Evolutionary conservation across 1,140 invertebrate species (phyloP).

Genomic region (Telenomus remus): DNA sequence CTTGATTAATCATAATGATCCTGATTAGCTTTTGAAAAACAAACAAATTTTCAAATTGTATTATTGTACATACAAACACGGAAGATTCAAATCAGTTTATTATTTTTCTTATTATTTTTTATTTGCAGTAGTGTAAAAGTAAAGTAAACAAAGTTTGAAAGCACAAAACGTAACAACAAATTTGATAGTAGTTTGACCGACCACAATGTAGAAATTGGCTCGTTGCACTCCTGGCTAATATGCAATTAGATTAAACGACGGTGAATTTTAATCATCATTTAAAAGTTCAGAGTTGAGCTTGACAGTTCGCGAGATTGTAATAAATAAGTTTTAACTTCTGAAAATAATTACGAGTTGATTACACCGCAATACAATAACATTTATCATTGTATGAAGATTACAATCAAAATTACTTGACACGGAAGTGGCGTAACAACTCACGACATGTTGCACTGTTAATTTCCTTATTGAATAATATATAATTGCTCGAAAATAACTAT

Average conservation of each 20-base stretch:
- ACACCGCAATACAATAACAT: constrained; percentile 32
- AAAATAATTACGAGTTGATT: constrained; percentile 42
- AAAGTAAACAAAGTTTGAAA: too few species aligned
- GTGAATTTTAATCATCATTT: neutral
- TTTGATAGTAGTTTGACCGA: too few species aligned
- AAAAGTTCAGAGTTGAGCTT: too few species aligned
- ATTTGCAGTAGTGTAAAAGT: neutral
- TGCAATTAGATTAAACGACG: constrained; percentile 53
- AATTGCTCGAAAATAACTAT: constrained; percentile 46
- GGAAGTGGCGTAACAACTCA: constrained; percentile 42
- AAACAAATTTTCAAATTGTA: too few species aligned
- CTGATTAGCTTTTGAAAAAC: too few species aligned
- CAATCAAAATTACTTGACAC: constrained; percentile 48
- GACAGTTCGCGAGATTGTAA: too few species aligned
- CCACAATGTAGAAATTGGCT: constrained; percentile 42
- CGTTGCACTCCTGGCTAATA: constrained; percentile 65
- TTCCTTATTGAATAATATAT: constrained; percentile 51
- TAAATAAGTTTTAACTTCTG: neutral
- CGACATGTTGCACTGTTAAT: constrained; percentile 36
- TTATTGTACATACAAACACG: too few species aligned
- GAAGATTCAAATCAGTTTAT: neutral
- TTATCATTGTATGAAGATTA: constrained; percentile 44
- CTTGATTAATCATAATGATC: neutral
- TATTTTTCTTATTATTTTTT: neutral
- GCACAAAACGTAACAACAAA: too few species aligned